Evolutionary conservation across 2,113 vertebrate genomes (phyloP).

Genomic region (Oryzias javanicus): DNA sequence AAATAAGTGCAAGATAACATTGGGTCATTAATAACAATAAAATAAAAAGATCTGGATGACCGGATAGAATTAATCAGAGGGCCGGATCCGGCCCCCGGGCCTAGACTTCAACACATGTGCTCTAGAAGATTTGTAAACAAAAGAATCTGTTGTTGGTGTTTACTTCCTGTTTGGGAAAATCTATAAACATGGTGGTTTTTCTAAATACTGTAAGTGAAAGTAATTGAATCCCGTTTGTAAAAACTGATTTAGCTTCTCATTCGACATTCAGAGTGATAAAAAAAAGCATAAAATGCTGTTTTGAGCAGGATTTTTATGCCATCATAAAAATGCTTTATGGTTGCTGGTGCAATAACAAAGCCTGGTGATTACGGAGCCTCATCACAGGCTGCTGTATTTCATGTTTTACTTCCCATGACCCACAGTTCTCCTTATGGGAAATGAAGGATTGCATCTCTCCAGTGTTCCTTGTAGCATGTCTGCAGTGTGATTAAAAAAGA

Average conservation of each 20-base stretch:
- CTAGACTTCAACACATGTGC: no score
- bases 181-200: conserved; percentile 18
- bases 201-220: neutral
- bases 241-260: conserved; percentile 29
- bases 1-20: no score
- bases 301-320: conserved; percentile 43
- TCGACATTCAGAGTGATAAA: conserved; percentile 37
- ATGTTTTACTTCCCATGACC: conserved; percentile 8
- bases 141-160: conserved; percentile 21
- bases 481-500: conserved; percentile 29
- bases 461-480: conserved; percentile 33
- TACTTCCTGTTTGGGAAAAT: conserved; percentile 20
- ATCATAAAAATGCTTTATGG: conserved; percentile 59
- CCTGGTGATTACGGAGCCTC: conserved; percentile 55
- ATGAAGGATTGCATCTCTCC: conserved; percentile 50
- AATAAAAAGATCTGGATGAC: no score
- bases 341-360: conserved; percentile 57
- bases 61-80: no score
- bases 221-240: no score
- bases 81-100: no score
- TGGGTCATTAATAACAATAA: no score
- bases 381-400: conserved; percentile 50
- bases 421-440: conserved; percentile 47
- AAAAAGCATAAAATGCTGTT: conserved; percentile 36
- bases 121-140: neutral